Conservation (phyloP, 1,140 invertebrate species). For the Matsumurasca onukii region DNA sequence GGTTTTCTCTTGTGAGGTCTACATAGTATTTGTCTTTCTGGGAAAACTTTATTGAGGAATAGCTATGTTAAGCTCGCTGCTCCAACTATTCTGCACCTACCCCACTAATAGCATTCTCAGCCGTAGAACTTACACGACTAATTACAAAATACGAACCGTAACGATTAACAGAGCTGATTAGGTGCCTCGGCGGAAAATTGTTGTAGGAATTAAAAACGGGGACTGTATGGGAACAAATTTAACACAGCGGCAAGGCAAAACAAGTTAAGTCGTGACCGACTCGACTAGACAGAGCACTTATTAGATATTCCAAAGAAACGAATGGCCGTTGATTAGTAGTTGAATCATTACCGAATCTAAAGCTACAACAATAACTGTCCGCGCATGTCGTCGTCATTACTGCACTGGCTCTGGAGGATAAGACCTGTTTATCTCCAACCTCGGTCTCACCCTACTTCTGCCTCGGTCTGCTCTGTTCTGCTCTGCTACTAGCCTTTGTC, state of each 20-base stretch:
- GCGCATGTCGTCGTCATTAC: conserved; percentile 17
- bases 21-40: no score
- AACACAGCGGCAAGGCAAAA: not conserved
- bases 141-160: no score
- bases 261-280: not conserved
- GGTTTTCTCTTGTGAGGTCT: no score
- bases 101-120: no score
- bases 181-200: no score
- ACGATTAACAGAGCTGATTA: no score
- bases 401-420: not conserved
- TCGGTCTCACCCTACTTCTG: not conserved
- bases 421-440: not conserved
- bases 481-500: no score
- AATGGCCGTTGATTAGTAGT: conserved; percentile 25
- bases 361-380: conserved; percentile 21
- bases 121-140: no score
- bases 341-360: conserved; percentile 26
- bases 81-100: no score
- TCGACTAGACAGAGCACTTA: conserved; percentile 4
- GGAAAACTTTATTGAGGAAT: no score
- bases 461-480: no score
- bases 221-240: not conserved
- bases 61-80: no score
- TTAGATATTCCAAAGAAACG: conserved; percentile 26
- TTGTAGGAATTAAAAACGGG: not conserved